A percentile compares a stretch with the other conserved stretches of the same genome.
Evolutionary conservation across 2,888 invertebrate genomes (phyloP).

Genomic region (Dimorphilus gyrociliatus): DNA sequence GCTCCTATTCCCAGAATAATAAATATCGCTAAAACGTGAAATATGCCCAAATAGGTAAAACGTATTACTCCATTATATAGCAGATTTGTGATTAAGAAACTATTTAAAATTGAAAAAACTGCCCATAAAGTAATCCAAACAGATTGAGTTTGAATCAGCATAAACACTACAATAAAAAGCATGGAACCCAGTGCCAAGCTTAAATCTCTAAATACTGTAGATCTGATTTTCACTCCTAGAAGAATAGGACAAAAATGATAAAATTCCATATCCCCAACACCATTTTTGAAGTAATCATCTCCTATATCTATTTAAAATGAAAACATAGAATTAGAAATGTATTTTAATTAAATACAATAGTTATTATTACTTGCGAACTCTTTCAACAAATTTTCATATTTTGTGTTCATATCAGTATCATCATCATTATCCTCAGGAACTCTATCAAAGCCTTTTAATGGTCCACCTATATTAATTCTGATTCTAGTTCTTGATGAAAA

Average conservation of each 20-base stretch:
- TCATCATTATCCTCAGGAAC: slow-evolving; percentile 1
- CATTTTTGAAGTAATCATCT: neutral
- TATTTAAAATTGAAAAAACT: slow-evolving; percentile 10
- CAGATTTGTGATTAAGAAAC: slow-evolving; percentile 12
- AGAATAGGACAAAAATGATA: slow-evolving; percentile 3
- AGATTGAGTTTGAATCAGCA: slow-evolving; percentile 13
- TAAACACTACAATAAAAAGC: slow-evolving; percentile 12
- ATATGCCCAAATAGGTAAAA: slow-evolving; percentile 20
- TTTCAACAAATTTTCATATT: too few relatives aligned
- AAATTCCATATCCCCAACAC: slow-evolving; percentile 7
- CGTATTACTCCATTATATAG: slow-evolving; percentile 10
- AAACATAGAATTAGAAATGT: too few relatives aligned
- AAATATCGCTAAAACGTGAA: slow-evolving; percentile 28
- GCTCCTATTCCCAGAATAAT: slow-evolving; percentile 32
- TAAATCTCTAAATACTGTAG: slow-evolving; percentile 10
- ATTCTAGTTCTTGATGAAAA: slow-evolving; percentile 4
- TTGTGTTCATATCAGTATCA: slow-evolving; percentile 3
- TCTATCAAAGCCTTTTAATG: slow-evolving; percentile 7
- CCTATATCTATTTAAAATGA: neutral
- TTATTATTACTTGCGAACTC: too few relatives aligned
- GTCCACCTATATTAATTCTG: slow-evolving; percentile 6
- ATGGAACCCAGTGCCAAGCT: slow-evolving; percentile 13
- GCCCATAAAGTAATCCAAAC: slow-evolving; percentile 10
- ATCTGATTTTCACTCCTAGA: slow-evolving; percentile 3
- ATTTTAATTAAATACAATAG: too few relatives aligned